Evolutionary conservation across 2,797 vertebrate species (phyloP), one percentile per base, ranked within the genome.

Genomic region (Forpus xanthops): DNA sequence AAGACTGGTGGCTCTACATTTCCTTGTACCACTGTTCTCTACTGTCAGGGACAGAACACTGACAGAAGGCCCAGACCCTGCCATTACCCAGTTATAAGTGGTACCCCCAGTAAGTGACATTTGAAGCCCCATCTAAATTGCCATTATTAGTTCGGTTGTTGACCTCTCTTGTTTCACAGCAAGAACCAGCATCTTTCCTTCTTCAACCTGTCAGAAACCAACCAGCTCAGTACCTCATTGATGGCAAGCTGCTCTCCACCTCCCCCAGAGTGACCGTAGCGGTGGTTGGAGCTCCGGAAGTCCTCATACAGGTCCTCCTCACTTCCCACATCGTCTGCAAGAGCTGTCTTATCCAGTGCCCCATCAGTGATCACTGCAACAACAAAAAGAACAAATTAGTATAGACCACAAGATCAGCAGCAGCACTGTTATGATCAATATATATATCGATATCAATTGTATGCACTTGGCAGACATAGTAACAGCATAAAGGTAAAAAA

Each of bases 251-350:
- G 98, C 76, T 98, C 98, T 12, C 96, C 98, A 0, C 98, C 98
- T 68, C 98, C 98, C 18, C 98, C 98, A 0, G 98, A 94, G 68
- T 99, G 98, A 50, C 98, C 98, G 5, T 98, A 99, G 64, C 98
- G 98, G 95, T 99, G 98, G 70, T 95, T 97, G 35, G 98, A 98
- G 93, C 98, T 95, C 41, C 98, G 98, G 87, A 98, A 98, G 8
- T 99, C 99, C 73, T 99, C 98, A 5, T 99, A 99, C 58, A 99
- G 97, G 62, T 99, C 98, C 76, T 99, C 99, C 86, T 99, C 98
- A 1, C 98, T 99, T 18, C 98, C 98, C 52, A 97, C 97, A 47
- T 99, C 98, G 0, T 99, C 98, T 1, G 97, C 86, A 8, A 97
- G 92, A 28, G 97, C 96, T 2, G 93, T 91, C 58, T 98, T 98